Base-by-base conservation (phyloP, 92 coral and sea anemone species). In the Paragorgia papillata region DNA sequence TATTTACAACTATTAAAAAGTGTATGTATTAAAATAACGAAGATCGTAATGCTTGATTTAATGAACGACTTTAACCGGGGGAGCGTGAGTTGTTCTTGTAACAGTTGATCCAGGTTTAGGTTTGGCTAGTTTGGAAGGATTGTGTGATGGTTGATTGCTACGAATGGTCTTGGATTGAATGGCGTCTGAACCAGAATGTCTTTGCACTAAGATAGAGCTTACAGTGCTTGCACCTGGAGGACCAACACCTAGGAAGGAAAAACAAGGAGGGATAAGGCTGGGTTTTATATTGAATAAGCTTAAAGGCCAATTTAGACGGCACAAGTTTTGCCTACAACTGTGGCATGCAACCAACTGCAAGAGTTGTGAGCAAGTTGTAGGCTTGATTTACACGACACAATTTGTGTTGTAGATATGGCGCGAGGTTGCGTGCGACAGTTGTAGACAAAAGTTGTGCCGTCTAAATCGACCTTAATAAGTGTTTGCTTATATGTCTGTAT, bases 11-110 rank as follows among this genome's bases (percentile, higher is more conserved):
- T n/a, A n/a, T n/a, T n/a, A n/a, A n/a, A n/a, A n/a, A n/a, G n/a
- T n/a, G n/a, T n/a, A n/a, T n/a, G n/a, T n/a, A n/a, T n/a, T n/a
- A n/a, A n/a, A n/a, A n/a, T n/a, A n/a, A n/a, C n/a, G n/a, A n/a
- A n/a, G n/a, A n/a, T 15, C 49, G 25, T 9, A 7, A 40, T 19
- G 19, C 27, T 32, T 18, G 12, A 25, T 8, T 86, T 75, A 94
- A 62, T 94, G 97, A 7, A 94, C 98, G 18, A 94, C 98, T 87
- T 94, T 94, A 17, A 94, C 89, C 31, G 98, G 98, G 34, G 95
- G 89, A 33, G 95, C 82, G 80, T 94, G 97, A 25, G 87, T 86
- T 2, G 97, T 89, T 69, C 90, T 89, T 40, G 91, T 90, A 0
- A 89, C 79, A 4, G 92, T 74, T 51, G 83, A 62, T 48, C 92